A percentile compares a stretch with the other conserved stretches of the same genome.
Conservation (phyloP, 2,888 invertebrate genomes). For the Bruchidius siliquastri region DNA sequence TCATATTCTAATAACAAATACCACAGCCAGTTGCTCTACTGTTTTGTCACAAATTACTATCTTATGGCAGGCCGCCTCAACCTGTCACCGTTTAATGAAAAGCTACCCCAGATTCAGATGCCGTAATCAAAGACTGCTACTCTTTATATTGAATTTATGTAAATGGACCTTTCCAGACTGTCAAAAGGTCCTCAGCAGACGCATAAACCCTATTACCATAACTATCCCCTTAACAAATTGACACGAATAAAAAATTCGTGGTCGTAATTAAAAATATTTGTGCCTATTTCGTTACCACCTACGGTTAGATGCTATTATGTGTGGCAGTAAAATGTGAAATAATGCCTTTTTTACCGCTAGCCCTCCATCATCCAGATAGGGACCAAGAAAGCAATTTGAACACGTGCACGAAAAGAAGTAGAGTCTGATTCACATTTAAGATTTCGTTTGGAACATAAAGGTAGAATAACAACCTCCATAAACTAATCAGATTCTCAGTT, state of each 20-base stretch:
- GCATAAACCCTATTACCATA: conserved; percentile 15
- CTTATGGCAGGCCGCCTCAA: not conserved
- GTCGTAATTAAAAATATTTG: conserved; percentile 27
- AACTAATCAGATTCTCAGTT: no score
- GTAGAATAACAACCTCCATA: no score
- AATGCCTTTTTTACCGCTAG: conserved; percentile 25
- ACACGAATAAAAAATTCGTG: conserved; percentile 21
- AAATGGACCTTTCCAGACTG: conserved; percentile 11
- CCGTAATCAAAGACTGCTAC: not conserved
- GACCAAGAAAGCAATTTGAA: conserved; percentile 30
- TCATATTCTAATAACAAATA: not conserved
- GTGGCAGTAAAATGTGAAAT: conserved; percentile 28
- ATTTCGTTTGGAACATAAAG: not conserved
- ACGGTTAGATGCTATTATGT: conserved; percentile 27
- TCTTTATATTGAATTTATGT: not conserved
- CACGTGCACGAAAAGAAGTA: conserved; percentile 31
- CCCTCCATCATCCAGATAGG: conserved; percentile 23
- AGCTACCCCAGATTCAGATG: not conserved
- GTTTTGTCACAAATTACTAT: not conserved
- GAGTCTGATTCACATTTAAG: not conserved
- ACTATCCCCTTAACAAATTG: conserved; percentile 17
- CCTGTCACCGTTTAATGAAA: not conserved
- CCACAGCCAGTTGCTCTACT: not conserved
- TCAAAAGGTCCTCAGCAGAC: conserved; percentile 8
- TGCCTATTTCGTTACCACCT: conserved; percentile 27